A percentile compares a stretch with the other conserved stretches of the same genome.
phyloP scores from a whole-genome alignment of 1,140 invertebrate species.

The Ericerus pela region DNA sequence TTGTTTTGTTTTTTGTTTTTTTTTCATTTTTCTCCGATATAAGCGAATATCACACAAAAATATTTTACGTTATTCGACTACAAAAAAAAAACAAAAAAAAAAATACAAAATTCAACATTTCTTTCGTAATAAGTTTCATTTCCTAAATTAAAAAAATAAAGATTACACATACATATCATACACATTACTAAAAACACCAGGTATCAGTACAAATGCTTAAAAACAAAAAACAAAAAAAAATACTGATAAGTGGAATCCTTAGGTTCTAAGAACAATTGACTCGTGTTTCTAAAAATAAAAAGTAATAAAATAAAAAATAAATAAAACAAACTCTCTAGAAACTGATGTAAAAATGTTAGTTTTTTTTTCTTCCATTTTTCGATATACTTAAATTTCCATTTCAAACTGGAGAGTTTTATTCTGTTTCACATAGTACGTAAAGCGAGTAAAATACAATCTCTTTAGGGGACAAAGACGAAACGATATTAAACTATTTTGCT shows the following conservation, averaged over 20 bases:
- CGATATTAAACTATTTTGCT: too few relatives aligned
- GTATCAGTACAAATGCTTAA: slow-evolving; percentile 6
- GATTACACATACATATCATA: slow-evolving; percentile 1
- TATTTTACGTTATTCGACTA: background rate
- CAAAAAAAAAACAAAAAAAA: background rate
- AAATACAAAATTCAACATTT: slow-evolving; percentile 7
- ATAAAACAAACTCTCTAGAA: too few relatives aligned
- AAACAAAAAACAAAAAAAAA: background rate
- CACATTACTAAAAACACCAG: background rate
- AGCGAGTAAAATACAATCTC: too few relatives aligned
- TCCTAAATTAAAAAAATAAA: too few relatives aligned
- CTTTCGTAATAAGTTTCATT: background rate
- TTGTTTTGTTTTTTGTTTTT: too few relatives aligned
- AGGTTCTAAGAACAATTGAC: slow-evolving; percentile 7
- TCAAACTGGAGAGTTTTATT: too few relatives aligned
- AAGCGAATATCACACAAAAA: slow-evolving; percentile 9
- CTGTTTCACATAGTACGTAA: too few relatives aligned
- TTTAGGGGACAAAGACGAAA: too few relatives aligned
- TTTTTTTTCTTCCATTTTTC: too few relatives aligned
- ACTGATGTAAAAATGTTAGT: background rate
- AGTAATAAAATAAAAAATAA: slow-evolving; percentile 3
- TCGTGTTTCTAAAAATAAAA: slow-evolving; percentile 1
- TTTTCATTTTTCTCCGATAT: background rate
- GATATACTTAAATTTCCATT: too few relatives aligned
- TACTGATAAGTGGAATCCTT: background rate